A percentile compares a stretch with the other conserved stretches of the same genome.
phyloP scores from a whole-genome alignment of 53 echinoderm and acorn worm species.

The Hippasteria phrygiana region DNA sequence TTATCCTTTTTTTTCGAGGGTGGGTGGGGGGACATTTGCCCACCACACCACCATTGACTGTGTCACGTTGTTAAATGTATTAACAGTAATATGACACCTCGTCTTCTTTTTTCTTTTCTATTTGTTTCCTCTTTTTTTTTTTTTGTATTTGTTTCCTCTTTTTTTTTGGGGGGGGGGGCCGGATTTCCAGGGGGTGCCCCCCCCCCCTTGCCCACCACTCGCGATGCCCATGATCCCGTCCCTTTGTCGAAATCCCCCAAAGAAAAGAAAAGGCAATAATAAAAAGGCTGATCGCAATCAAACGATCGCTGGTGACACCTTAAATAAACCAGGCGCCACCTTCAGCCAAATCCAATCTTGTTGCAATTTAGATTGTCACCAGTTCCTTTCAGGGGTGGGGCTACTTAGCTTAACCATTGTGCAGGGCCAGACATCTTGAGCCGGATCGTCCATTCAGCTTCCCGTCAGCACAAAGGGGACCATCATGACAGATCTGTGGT shows the following conservation, averaged over 20 bases:
- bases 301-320: conserved; percentile 32
- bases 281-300: conserved; percentile 13
- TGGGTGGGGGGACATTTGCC: too few species aligned
- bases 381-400: not conserved
- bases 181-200: too few species aligned
- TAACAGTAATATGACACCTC: too few species aligned
- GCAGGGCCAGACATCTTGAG: not conserved
- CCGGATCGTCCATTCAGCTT: not conserved
- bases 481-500: not conserved
- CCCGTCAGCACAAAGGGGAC: conserved; percentile 14
- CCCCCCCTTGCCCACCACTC: too few species aligned
- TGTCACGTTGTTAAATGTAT: too few species aligned
- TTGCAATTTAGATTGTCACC: conserved; percentile 59
- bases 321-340: conserved; percentile 63
- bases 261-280: not conserved
- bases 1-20: too few species aligned
- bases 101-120: too few species aligned
- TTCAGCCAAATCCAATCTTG: conserved; percentile 56
- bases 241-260: not conserved
- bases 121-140: too few species aligned
- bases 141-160: too few species aligned
- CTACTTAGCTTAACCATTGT: conserved; percentile 43
- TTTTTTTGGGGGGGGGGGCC: too few species aligned
- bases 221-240: not conserved
- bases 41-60: too few species aligned